phyloP scores from a whole-genome alignment of 2,888 invertebrate genomes.

The Andrena fulva region DNA sequence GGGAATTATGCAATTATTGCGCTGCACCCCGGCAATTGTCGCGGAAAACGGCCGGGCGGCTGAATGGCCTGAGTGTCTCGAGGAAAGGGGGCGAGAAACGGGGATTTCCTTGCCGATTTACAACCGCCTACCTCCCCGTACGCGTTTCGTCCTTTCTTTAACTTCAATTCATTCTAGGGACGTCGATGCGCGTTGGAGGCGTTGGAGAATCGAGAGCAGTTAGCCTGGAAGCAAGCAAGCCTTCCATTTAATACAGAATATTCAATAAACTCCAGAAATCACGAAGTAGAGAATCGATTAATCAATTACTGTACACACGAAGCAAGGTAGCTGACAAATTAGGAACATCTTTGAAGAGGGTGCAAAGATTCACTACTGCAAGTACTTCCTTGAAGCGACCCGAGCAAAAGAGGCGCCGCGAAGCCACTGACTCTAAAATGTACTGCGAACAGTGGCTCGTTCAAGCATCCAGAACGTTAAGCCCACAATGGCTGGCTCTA shows the following conservation, averaged over 20 bases:
- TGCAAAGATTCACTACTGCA: too few relatives aligned
- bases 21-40: constrained; percentile 80
- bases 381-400: too few relatives aligned
- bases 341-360: too few relatives aligned
- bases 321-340: too few relatives aligned
- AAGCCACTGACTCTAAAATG: too few relatives aligned
- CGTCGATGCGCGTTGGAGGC: background rate
- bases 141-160: constrained; percentile 36
- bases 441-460: background rate
- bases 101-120: constrained; percentile 67
- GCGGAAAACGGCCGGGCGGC: constrained; percentile 69
- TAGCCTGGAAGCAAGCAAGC: too few relatives aligned
- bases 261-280: too few relatives aligned
- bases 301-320: too few relatives aligned
- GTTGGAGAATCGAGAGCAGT: background rate
- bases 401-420: too few relatives aligned
- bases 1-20: constrained; percentile 84
- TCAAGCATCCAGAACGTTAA: background rate
- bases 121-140: constrained; percentile 37
- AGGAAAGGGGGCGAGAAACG: constrained; percentile 48
- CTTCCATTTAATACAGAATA: too few relatives aligned
- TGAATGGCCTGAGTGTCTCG: constrained; percentile 69
- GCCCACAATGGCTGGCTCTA: background rate
- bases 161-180: constrained; percentile 44
- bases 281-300: too few relatives aligned